Conservation (phyloP, 2,797 vertebrate species). For the Pangasius mekongensis region DNA sequence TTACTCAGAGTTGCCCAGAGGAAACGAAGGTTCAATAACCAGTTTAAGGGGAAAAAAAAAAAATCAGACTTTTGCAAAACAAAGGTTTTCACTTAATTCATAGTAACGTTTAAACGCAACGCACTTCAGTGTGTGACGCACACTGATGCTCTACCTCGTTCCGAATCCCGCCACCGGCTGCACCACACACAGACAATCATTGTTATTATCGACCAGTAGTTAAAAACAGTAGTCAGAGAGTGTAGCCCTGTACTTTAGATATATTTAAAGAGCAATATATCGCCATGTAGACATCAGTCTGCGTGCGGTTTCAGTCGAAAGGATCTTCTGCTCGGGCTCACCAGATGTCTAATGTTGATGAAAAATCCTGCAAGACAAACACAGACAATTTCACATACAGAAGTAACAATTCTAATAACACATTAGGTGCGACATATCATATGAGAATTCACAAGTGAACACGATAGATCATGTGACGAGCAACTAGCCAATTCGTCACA, state of each 20-base stretch:
- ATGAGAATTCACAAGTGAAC: too few relatives aligned
- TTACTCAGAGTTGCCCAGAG: not conserved
- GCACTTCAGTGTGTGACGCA: not conserved
- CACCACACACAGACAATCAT: too few relatives aligned
- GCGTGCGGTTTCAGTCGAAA: conserved; percentile 21
- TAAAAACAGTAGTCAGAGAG: too few relatives aligned
- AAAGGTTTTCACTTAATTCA: not conserved
- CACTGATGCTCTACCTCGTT: too few relatives aligned
- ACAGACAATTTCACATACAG: not conserved
- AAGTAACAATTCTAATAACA: not conserved
- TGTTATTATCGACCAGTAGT: too few relatives aligned
- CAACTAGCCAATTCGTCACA: not conserved
- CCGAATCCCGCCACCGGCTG: too few relatives aligned
- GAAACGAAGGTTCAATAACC: not conserved
- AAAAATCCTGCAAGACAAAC: conserved; percentile 23
- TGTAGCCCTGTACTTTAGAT: not conserved
- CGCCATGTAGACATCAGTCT: conserved; percentile 4
- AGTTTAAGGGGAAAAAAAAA: not conserved
- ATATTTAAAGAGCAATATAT: not conserved
- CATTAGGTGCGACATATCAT: too few relatives aligned
- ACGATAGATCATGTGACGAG: too few relatives aligned
- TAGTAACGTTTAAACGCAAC: not conserved
- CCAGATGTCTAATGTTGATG: conserved; percentile 29
- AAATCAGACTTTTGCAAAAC: not conserved
- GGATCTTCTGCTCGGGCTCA: conserved; percentile 13